A percentile compares a stretch with the other conserved stretches of the same genome.
These are phyloP conservation scores for Eutrigla gurnardus DNA, from an alignment of 2,797 vertebrate species.

Conservation along the genomic window DNA sequence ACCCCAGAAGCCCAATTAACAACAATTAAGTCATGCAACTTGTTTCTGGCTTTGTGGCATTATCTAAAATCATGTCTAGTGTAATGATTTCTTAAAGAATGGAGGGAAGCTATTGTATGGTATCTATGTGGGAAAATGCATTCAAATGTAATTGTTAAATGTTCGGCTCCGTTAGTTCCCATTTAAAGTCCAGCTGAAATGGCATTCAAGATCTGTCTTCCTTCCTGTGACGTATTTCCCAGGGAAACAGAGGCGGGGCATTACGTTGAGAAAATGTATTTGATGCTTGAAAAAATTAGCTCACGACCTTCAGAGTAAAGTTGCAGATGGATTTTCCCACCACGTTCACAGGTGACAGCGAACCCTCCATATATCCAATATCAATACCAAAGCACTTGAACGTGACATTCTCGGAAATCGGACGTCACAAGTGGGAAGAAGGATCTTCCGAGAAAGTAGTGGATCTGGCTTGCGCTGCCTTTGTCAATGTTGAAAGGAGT, in stretches of 20 bases:
- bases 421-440: no score
- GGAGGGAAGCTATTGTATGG: background rate
- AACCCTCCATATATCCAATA: no score
- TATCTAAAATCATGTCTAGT: conserved; percentile 1
- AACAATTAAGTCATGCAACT: conserved; percentile 28
- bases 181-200: background rate
- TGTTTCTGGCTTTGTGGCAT: conserved; percentile 20
- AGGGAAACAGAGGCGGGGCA: no score
- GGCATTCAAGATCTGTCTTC: no score
- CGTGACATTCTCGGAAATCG: no score
- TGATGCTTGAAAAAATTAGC: no score
- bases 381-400: no score
- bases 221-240: no score
- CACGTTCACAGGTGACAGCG: no score
- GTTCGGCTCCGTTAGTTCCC: background rate
- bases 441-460: background rate
- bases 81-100: background rate
- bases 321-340: no score
- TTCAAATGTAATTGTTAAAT: conserved; percentile 5
- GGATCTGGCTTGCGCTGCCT: background rate
- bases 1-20: conserved; percentile 13
- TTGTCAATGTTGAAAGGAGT: background rate
- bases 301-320: no score
- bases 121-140: background rate
- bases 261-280: no score